phyloP scores from a whole-genome alignment of 2,113 vertebrate genomes.

The Myotis brandtii region DNA sequence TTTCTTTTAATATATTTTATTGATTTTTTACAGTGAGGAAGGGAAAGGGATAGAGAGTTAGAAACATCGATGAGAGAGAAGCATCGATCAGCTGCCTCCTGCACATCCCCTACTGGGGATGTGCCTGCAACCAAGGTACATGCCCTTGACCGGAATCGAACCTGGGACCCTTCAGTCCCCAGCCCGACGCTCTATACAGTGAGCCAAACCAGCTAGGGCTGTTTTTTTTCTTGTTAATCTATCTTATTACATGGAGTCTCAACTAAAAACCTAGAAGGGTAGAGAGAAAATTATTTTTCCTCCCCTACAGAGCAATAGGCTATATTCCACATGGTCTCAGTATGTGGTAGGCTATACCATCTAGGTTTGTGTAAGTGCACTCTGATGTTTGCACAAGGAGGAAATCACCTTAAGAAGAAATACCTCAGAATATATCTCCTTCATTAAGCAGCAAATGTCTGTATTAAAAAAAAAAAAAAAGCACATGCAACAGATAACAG shows the following conservation, averaged over 20 bases:
- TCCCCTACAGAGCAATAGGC: neutral
- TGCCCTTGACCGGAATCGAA: no score
- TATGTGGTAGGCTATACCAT: neutral
- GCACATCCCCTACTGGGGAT: no score
- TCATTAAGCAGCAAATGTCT: neutral
- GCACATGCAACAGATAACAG: neutral
- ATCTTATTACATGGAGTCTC: neutral
- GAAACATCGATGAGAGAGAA: no score
- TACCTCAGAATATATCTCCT: neutral
- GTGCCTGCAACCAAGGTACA: no score
- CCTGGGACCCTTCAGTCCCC: no score
- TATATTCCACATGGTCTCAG: neutral
- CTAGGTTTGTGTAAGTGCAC: neutral
- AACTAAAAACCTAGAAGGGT: neutral
- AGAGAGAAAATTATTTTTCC: neutral
- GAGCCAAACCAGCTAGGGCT: no score
- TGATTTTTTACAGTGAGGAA: no score
- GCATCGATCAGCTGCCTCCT: no score
- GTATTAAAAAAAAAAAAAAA: neutral
- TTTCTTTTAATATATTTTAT: no score
- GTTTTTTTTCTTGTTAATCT: neutral
- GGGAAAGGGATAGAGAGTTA: no score
- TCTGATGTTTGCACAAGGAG: neutral
- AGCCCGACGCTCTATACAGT: no score
- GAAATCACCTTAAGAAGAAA: neutral